Percentiles rank a stretch among this genome's conserved stretches.
These are phyloP conservation scores for Microcebus griseorufus DNA, from an alignment of 2,113 vertebrate species.

Conservation along the genomic window DNA sequence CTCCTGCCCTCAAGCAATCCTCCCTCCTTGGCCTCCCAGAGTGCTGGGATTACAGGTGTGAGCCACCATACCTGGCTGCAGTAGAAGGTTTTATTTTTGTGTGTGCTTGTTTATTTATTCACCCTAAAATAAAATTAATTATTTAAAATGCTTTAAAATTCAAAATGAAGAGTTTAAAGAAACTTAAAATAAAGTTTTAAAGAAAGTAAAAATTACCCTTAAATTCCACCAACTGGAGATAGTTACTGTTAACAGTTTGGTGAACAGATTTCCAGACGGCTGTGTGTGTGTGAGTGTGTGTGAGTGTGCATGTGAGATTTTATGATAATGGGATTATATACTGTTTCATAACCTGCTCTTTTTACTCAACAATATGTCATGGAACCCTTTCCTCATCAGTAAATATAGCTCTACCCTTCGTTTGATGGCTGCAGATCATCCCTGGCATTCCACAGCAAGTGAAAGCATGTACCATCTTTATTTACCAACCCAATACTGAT, in stretches of 20 bases:
- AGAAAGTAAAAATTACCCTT: slow-evolving; percentile 67
- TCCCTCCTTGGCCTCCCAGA: too few species aligned
- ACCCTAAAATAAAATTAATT: background rate
- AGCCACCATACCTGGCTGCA: background rate
- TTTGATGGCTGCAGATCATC: background rate
- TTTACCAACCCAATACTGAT: background rate
- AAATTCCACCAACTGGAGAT: slow-evolving; percentile 49
- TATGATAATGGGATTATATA: slow-evolving; percentile 55
- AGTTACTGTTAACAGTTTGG: slow-evolving; percentile 61
- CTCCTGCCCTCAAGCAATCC: too few species aligned
- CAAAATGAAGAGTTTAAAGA: slow-evolving; percentile 47
- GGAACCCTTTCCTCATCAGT: slow-evolving; percentile 43
- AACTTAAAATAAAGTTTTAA: slow-evolving; percentile 49
- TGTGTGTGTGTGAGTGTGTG: background rate
- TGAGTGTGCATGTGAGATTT: background rate
- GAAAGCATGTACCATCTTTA: background rate
- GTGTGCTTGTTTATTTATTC: slow-evolving; percentile 25
- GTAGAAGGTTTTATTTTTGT: background rate
- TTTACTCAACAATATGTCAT: slow-evolving; percentile 57
- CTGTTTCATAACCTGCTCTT: slow-evolving; percentile 71
- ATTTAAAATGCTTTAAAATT: slow-evolving; percentile 28
- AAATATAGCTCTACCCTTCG: slow-evolving; percentile 22
- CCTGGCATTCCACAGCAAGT: background rate
- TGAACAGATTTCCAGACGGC: slow-evolving; percentile 71
- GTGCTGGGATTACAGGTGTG: too few species aligned